Evolutionary conservation across 53 echinoderm and acorn worm genomes (phyloP).

Genomic region (Astropecten irregularis): DNA sequence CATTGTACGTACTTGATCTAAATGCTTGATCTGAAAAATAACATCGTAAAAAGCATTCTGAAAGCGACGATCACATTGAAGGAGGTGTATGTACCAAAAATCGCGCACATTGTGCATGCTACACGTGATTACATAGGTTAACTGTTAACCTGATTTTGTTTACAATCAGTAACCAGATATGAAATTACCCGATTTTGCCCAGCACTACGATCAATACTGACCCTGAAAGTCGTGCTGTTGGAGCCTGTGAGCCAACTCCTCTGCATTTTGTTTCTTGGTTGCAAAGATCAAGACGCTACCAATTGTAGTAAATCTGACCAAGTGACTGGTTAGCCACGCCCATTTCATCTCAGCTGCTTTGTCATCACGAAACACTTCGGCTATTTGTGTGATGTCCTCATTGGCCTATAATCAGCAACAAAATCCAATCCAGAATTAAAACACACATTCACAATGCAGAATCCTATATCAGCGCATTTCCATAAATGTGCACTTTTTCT

Average conservation of each 20-base stretch:
- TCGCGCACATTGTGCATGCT: too few species aligned
- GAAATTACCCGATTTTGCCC: too few species aligned
- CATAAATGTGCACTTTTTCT: too few species aligned
- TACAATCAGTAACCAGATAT: too few species aligned
- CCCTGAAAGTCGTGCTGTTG: slow-evolving; percentile 81
- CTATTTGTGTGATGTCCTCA: slow-evolving; percentile 93
- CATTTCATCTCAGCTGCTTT: slow-evolving; percentile 67
- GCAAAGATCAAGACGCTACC: slow-evolving; percentile 98
- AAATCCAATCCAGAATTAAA: neutral
- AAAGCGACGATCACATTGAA: too few species aligned
- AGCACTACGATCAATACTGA: too few species aligned
- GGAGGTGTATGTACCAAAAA: too few species aligned
- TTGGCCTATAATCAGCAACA: slow-evolving; percentile 72
- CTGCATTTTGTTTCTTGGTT: slow-evolving; percentile 93
- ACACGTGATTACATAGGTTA: too few species aligned
- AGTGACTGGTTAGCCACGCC: slow-evolving; percentile 77
- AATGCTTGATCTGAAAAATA: too few species aligned
- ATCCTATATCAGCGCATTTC: neutral
- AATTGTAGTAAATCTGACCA: slow-evolving; percentile 86
- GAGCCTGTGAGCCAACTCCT: slow-evolving; percentile 81
- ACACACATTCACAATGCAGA: neutral
- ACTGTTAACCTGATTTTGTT: too few species aligned
- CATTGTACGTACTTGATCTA: too few species aligned
- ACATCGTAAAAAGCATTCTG: too few species aligned
- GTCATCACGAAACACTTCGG: slow-evolving; percentile 74